A percentile compares a stretch with the other conserved stretches of the same genome.
Evolutionary conservation across 2,113 vertebrate species (phyloP).

Genomic region (Larimichthys polyactis): DNA sequence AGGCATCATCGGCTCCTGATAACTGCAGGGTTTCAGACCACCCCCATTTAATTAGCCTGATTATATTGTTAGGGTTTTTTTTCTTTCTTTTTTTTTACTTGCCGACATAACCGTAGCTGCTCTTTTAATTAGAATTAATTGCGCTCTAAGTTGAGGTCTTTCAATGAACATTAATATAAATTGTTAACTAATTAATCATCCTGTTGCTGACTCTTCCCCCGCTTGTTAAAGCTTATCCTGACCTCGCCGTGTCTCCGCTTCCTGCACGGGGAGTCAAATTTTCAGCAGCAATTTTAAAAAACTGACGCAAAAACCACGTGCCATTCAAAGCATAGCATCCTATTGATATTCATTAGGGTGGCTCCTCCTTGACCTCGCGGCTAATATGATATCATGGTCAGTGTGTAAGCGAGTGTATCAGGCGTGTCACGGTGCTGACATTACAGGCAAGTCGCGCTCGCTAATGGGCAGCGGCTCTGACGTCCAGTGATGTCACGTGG

Average conservation of each 20-base stretch:
- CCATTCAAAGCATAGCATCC: neutral
- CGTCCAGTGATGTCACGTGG: conserved; percentile 60
- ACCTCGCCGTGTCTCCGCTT: conserved; percentile 50
- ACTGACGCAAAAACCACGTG: conserved; percentile 11
- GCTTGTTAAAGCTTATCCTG: conserved; percentile 52
- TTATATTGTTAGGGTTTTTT: conserved; percentile 75
- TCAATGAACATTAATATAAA: conserved; percentile 85
- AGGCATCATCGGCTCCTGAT: conserved; percentile 72
- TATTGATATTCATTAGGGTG: conserved; percentile 56
- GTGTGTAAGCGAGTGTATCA: conserved; percentile 70
- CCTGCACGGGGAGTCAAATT: conserved; percentile 12
- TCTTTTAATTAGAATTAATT: conserved; percentile 86
- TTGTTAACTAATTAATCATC: conserved; percentile 85
- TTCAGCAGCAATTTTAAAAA: conserved; percentile 28
- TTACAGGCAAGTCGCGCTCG: conserved; percentile 58
- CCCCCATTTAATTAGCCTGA: conserved; percentile 82
- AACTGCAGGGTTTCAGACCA: conserved; percentile 75
- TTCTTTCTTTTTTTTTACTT: conserved; percentile 69
- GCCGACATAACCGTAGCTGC: conserved; percentile 72
- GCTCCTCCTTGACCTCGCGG: conserved; percentile 53
- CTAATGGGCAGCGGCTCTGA: conserved; percentile 70
- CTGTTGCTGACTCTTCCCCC: conserved; percentile 59
- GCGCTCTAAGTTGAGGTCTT: conserved; percentile 83
- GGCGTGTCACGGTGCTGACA: conserved; percentile 69
- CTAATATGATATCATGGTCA: conserved; percentile 71